Base-by-base conservation (phyloP, 2,113 vertebrate genomes). In the Prochilodus magdalenae region DNA sequence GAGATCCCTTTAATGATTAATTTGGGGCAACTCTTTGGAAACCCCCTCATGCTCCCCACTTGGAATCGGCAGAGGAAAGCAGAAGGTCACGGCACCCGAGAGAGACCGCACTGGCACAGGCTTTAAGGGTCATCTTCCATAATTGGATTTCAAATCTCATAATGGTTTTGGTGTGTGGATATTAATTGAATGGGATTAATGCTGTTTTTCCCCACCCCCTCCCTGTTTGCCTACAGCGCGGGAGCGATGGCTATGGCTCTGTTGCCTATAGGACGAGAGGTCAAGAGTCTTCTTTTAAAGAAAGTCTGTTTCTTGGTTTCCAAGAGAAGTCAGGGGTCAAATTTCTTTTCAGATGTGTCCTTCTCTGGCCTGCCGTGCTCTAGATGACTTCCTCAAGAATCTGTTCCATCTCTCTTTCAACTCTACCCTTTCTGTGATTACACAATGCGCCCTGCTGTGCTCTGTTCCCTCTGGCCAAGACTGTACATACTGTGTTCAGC, bases 131-230 rank as follows among this genome's bases (percentile, higher is more conserved):
- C 81, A 73, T 57, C n/a, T 73, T 47, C 53, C 47, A 33, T 86
- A 82, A 87, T 80, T 86, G 73, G 84, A 84, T 82, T 84, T 75
- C 69, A 70, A 71, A 81, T 77, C 80, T 83, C 74, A 44, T 65
- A 79, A 81, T 79, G 53, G 59, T 60, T 76, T 83, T 77, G 44
- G 67, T 71, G 65, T 71, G 83, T 81, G 74, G 51, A 77, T 80
- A 80, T 65, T 82, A 83, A 77, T 74, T 77, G n/a, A 65, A 60
- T 47, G 20, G 4, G 47, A 51, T 66, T 77, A 73, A 67, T 81
- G 59, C n/a, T 18, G 18, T 51, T 67, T 63, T 29, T 60, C 47
- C n/a, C 16, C n/a, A n/a, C 13, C n/a, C 12, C 14, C 33, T 15
- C 14, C 33, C 14, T 13, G 5, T 40, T 72, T 49, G 44, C 66